Conservation (phyloP, 2,113 vertebrate genomes). For the Tragelaphus imberbis region DNA sequence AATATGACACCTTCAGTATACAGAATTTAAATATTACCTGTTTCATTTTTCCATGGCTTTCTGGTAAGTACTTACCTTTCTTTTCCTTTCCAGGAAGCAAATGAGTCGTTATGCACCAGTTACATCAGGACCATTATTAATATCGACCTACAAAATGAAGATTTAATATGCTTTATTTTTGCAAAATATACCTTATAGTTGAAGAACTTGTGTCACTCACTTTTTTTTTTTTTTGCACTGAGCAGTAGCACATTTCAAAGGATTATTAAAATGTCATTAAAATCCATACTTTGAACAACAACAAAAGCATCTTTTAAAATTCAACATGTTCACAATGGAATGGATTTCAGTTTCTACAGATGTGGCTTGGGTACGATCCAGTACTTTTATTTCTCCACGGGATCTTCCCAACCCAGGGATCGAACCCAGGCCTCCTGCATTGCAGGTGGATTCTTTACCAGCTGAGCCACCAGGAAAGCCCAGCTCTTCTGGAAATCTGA, state of each 20-base stretch:
- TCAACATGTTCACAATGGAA: not conserved
- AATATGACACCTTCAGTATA: not conserved
- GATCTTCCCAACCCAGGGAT: not conserved
- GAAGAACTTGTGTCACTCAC: not conserved
- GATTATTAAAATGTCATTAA: not conserved
- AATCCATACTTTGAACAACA: not conserved
- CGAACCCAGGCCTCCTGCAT: not conserved
- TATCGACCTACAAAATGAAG: not conserved
- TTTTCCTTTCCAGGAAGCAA: conserved; percentile 41
- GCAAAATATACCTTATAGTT: not conserved
- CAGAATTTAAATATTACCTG: not conserved
- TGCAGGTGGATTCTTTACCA: not conserved
- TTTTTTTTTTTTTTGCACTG: not conserved
- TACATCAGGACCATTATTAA: not conserved
- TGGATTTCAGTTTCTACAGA: not conserved
- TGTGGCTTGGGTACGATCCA: not conserved
- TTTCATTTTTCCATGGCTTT: not conserved
- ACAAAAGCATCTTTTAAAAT: not conserved
- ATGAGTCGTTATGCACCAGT: not conserved
- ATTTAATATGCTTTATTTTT: conserved; percentile 38
- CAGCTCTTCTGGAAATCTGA: not conserved
- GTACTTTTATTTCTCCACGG: not conserved
- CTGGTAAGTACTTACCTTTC: not conserved
- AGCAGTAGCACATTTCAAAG: not conserved
- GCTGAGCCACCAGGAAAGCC: not conserved